A percentile compares a stretch with the other conserved stretches of the same genome.
phyloP scores from a whole-genome alignment of 2,888 invertebrate species.

The Carcina quercana region DNA sequence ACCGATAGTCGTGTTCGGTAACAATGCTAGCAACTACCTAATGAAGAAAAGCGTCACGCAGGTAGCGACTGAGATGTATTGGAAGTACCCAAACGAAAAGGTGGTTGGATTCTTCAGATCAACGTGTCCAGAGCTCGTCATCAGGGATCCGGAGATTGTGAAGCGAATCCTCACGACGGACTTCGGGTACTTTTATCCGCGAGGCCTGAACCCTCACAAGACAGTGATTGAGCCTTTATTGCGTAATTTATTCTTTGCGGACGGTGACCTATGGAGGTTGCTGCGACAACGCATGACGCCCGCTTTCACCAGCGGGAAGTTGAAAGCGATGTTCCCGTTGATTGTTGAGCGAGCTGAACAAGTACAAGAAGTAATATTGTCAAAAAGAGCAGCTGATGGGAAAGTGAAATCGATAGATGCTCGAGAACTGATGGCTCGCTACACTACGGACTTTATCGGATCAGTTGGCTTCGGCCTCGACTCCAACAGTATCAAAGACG shows the following conservation, averaged over 20 bases:
- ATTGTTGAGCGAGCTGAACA: constrained; percentile 24
- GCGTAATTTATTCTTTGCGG: constrained; percentile 17
- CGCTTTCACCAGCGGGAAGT: constrained; percentile 19
- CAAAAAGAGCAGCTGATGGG: background rate
- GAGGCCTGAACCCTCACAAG: constrained; percentile 12
- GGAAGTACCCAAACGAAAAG: constrained; percentile 16
- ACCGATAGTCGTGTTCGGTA: constrained; percentile 16
- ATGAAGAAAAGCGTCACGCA: constrained; percentile 11
- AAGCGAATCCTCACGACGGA: constrained; percentile 17
- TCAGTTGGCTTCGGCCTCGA: constrained; percentile 19
- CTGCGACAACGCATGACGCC: constrained; percentile 46
- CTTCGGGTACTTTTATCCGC: constrained; percentile 15
- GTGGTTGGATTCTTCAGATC: constrained; percentile 14
- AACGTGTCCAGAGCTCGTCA: constrained; percentile 13
- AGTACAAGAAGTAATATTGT: constrained; percentile 22
- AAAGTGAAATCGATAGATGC: background rate
- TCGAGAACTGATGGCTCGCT: constrained; percentile 22
- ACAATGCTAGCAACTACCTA: constrained; percentile 6
- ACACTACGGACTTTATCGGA: constrained; percentile 18
- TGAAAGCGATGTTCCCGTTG: constrained; percentile 23
- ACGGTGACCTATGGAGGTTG: constrained; percentile 36
- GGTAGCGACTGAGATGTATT: constrained; percentile 11
- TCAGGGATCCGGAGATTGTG: constrained; percentile 19
- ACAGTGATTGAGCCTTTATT: constrained; percentile 15
- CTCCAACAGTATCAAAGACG: constrained; percentile 13